Percentiles rank a stretch among this genome's conserved stretches.
Evolutionary conservation across 2,888 invertebrate genomes (phyloP).

Genomic region (Tetramorium bicarinatum): DNA sequence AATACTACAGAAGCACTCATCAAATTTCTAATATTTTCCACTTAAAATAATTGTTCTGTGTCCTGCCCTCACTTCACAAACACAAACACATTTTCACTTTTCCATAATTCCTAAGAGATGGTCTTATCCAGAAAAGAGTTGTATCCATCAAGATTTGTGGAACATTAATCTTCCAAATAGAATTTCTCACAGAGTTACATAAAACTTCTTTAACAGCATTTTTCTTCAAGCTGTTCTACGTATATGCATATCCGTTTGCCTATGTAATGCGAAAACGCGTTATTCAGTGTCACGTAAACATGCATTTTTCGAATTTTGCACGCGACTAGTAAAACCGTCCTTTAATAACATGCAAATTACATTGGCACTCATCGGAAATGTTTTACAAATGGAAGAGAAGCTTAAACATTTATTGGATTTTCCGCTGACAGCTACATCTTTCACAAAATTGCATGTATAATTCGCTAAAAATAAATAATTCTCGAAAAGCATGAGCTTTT

Average conservation of each 20-base stretch:
- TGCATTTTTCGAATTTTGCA: constrained; percentile 47
- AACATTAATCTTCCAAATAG: constrained; percentile 57
- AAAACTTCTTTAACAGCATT: constrained; percentile 55
- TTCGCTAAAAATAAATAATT: constrained; percentile 24
- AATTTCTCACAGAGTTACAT: constrained; percentile 57
- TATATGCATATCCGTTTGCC: constrained; percentile 41
- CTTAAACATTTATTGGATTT: constrained; percentile 49
- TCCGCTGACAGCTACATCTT: not conserved
- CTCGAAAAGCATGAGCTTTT: not conserved
- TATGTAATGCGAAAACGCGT: constrained; percentile 48
- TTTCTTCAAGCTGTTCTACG: constrained; percentile 47
- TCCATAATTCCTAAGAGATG: constrained; percentile 52
- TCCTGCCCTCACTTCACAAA: not conserved
- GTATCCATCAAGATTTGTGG: constrained; percentile 55
- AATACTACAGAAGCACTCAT: not conserved
- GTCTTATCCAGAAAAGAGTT: constrained; percentile 51
- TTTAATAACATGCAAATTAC: constrained; percentile 55
- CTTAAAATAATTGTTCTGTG: constrained; percentile 29
- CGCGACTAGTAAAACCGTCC: constrained; percentile 40
- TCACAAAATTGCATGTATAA: constrained; percentile 15
- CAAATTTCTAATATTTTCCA: not conserved
- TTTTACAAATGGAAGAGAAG: constrained; percentile 36
- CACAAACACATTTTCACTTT: constrained; percentile 19
- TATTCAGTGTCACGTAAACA: constrained; percentile 57
- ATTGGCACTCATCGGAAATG: constrained; percentile 48